Conservation (phyloP, 1,140 invertebrate species). For the Apis laboriosa region DNA sequence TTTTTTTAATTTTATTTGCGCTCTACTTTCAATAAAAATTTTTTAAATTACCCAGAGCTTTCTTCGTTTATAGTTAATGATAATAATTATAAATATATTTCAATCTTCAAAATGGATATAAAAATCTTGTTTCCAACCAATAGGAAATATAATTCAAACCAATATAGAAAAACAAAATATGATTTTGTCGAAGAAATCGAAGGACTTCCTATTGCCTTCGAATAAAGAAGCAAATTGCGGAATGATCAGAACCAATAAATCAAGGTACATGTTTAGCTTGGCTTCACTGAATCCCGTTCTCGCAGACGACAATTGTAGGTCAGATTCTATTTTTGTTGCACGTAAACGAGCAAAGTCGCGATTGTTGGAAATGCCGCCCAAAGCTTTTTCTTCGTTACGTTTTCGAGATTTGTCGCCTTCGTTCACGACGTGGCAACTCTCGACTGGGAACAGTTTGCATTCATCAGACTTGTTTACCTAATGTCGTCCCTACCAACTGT, state of each 20-base stretch:
- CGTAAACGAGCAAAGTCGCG: background rate
- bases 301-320: constrained; percentile 46
- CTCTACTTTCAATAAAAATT: no score
- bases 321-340: constrained; percentile 41
- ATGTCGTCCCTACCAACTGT: constrained; percentile 9
- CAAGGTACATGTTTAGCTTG: constrained; percentile 29
- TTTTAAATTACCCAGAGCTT: no score
- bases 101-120: no score
- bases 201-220: background rate
- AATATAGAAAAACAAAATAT: no score
- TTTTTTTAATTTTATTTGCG: no score
- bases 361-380: constrained; percentile 32
- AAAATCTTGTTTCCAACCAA: no score
- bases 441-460: constrained; percentile 13
- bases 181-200: no score
- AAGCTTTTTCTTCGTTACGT: constrained; percentile 20
- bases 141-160: no score
- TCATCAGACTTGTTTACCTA: constrained; percentile 37
- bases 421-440: background rate
- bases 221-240: background rate
- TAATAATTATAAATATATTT: no score
- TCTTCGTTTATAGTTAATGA: no score
- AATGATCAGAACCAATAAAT: constrained; percentile 31
- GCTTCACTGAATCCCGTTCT: constrained; percentile 14
- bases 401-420: constrained; percentile 25